A percentile compares a stretch with the other conserved stretches of the same genome.
Evolutionary conservation across 2,113 vertebrate genomes (phyloP).

Genomic region (Mustela lutreola): DNA sequence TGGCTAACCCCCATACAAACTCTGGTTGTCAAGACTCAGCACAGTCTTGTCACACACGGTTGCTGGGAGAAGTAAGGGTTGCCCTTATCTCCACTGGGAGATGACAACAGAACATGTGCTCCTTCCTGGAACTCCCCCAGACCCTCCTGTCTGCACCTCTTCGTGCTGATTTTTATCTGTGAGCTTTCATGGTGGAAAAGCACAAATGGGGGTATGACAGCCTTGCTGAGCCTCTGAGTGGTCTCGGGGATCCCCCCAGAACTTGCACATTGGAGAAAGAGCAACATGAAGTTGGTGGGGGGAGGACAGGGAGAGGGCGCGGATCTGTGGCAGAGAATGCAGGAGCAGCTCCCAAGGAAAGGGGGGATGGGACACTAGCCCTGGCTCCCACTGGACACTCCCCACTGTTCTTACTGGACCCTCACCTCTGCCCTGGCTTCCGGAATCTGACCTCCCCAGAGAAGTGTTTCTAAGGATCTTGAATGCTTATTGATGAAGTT

Average conservation of each 20-base stretch:
- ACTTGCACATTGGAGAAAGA: background rate
- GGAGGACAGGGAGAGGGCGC: background rate
- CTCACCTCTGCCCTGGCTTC: background rate
- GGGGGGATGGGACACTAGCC: too few relatives aligned
- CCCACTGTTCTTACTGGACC: background rate
- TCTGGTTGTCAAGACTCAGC: background rate
- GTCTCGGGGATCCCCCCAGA: background rate
- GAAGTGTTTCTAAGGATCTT: background rate
- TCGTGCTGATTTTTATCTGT: background rate
- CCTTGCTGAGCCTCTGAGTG: background rate
- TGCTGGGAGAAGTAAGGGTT: background rate
- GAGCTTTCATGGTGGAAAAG: background rate
- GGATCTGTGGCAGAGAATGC: background rate
- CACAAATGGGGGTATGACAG: background rate
- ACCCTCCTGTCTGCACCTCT: background rate
- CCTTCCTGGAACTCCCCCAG: background rate
- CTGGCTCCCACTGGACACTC: rapidly evolving
- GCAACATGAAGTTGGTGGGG: background rate
- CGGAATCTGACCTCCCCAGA: background rate
- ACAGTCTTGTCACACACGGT: rapidly evolving
- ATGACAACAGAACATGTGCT: rapidly evolving
- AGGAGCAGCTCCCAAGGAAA: too few relatives aligned
- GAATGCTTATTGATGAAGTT: background rate
- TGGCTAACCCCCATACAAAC: background rate
- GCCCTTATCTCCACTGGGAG: background rate